Base-by-base conservation (phyloP, 2,113 vertebrate species). In the Elaphurus davidianus region DNA sequence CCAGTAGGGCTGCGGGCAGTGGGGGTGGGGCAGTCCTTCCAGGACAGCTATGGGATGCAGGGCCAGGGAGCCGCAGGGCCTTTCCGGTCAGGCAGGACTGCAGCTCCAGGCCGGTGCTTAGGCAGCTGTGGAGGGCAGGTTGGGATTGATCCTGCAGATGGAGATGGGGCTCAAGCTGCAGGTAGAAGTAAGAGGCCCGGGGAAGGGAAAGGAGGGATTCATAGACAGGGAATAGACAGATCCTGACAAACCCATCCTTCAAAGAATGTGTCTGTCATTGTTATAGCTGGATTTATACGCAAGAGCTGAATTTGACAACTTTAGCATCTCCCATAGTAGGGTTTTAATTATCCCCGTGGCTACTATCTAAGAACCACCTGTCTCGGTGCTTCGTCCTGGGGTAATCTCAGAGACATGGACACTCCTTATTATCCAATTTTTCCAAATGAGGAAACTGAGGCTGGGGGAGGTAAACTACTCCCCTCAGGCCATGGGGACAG, bases 331-430 rank as follows among this genome's bases (percentile, higher is more conserved):
- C 36, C 2, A 1, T 12, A 16, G 33, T 11, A 52, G 36, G 25
- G 33, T 3, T 33, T 6, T 7, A 15, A 5, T 6, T 3, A 3
- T 33, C n/a, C 15, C 27, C 0, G 0, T 2, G 60, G 36, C 45
- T 17, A 7, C 12, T 9, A 13, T 3, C 6, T 0, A 12, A 0
- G 12, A 76, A 4, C 27, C 50, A 5, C 12, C 9, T 3, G 28
- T 33, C 7, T 25, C 0, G 6, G 21, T 33, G 5, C 60, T 1
- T 30, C 9, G 2, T 3, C 83, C 71, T 6, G 23, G 50, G 17
- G 11, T 4, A 13, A 28, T 0, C 30, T 13, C 79, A 36, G 86
- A 50, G 47, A 19, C 16, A 1, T 0, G 2, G 3, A 33, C 76
- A 10, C 2, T 57, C 57, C 36, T 54, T 10, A 5, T 5, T 7